A percentile compares a stretch with the other conserved stretches of the same genome.
Conservation (phyloP, 1,140 invertebrate genomes). For the Drosophila gunungcola region DNA sequence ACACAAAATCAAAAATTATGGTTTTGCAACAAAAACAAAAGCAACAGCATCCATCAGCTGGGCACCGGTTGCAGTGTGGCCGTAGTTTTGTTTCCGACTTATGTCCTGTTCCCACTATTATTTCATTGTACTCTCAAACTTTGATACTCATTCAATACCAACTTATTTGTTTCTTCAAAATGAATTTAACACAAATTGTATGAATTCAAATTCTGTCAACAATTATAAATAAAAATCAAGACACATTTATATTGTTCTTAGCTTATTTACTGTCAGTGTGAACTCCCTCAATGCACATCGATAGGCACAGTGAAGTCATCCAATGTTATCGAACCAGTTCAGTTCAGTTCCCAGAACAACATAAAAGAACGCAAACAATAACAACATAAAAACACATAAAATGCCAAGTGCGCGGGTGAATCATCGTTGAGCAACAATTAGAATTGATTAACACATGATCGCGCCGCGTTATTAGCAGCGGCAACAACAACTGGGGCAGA, state of each 20-base stretch:
- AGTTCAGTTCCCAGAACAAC: constrained; percentile 43
- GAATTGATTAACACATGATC: constrained; percentile 48
- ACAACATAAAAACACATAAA: constrained; percentile 54
- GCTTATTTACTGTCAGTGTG: too few relatives aligned
- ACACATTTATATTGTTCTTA: too few relatives aligned
- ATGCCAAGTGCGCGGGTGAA: constrained; percentile 54
- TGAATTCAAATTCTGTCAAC: too few relatives aligned
- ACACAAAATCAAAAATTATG: constrained; percentile 31
- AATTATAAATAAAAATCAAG: too few relatives aligned
- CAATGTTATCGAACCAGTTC: constrained; percentile 11
- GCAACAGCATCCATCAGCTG: constrained; percentile 56
- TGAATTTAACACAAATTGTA: too few relatives aligned
- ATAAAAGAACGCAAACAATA: constrained; percentile 68
- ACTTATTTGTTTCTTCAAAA: too few relatives aligned
- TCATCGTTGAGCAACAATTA: constrained; percentile 60
- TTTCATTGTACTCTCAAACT: too few relatives aligned
- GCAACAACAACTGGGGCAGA: constrained; percentile 32
- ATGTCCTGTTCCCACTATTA: not conserved
- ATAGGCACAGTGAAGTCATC: not conserved
- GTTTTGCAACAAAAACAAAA: constrained; percentile 59
- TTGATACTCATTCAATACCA: too few relatives aligned
- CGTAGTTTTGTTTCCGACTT: not conserved
- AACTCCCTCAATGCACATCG: not conserved
- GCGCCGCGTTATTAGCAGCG: constrained; percentile 6
- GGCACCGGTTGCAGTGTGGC: constrained; percentile 5